Evolutionary conservation across 2,797 vertebrate genomes (phyloP), one percentile per base, ranked within the genome.

Genomic region (Toxotes lorentzi): DNA sequence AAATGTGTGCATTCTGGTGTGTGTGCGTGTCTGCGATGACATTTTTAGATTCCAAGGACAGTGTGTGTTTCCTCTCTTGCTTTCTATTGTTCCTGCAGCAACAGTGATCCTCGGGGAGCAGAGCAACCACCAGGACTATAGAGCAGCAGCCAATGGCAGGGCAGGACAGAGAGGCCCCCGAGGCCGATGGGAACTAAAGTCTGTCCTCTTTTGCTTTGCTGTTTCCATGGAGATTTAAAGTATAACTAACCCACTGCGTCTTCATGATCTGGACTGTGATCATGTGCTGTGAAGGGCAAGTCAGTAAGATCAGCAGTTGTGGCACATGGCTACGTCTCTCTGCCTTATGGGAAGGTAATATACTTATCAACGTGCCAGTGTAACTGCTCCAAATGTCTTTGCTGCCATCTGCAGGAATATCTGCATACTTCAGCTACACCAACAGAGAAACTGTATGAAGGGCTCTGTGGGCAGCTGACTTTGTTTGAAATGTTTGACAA

Each of bases 1-100:
- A 73, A 76, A 71, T 54, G 76, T 78, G 79, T 80, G 50, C 78
- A 12, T 45, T 78, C 61, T 69, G 35, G 77, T 89, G 81, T 70
- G 82, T 81, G 73, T 90, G 80, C 66, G 65, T 79, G 53, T 86
- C 47, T 71, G 34, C n/a, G 13, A 89, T 92, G 91, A 93, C 94
- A 93, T 93, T 94, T 95, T 94, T 95, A 95, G 94, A 93, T 91
- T 90, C 86, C 94, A 95, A 95, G 94, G 95, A 95, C 94, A 94
- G 93, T 89, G 88, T 85, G 86, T 70, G 90, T 88, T 94, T 95
- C 93, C 94, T 91, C 79, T 87, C 79, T 85, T 76, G 90, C 89
- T 88, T 91, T 93, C 93, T 90, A 95, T 95, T 95, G 91, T 93
- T 93, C 81, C 85, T 92, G 85, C 84, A 91, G 90, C 76, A 83